A percentile compares a stretch with the other conserved stretches of the same genome.
Conservation (phyloP, 2,888 invertebrate genomes). For the Argyra leucocephala region DNA sequence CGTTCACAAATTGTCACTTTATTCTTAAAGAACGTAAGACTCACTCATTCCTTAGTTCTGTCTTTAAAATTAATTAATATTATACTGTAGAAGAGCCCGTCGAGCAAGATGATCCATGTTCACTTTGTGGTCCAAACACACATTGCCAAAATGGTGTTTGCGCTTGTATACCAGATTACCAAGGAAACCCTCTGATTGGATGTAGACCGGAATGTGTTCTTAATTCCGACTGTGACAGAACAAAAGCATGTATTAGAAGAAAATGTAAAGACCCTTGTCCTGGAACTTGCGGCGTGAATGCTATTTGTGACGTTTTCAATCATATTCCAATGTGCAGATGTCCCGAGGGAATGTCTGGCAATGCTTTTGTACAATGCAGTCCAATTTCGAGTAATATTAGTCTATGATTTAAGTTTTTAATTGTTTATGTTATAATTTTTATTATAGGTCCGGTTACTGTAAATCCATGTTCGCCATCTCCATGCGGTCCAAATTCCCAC, state of each 20-base stretch:
- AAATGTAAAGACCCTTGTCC: conserved; percentile 63
- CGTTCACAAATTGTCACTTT: conserved; percentile 51
- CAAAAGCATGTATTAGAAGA: conserved; percentile 58
- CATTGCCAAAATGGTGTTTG: conserved; percentile 59
- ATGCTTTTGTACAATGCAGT: conserved; percentile 55
- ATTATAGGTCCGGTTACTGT: conserved; percentile 41
- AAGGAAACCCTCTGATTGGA: conserved; percentile 60
- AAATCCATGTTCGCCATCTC: conserved; percentile 59
- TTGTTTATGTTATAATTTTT: conserved; percentile 10
- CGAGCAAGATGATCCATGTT: conserved; percentile 54
- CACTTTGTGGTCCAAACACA: conserved; percentile 70
- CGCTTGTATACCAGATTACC: conserved; percentile 56
- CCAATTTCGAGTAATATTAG: conserved; percentile 33
- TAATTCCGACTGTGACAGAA: conserved; percentile 56
- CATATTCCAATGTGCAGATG: conserved; percentile 72
- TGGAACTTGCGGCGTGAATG: conserved; percentile 56
- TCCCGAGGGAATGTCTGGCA: conserved; percentile 59
- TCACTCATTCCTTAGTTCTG: conserved; percentile 52
- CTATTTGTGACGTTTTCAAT: conserved; percentile 54
- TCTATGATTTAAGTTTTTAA: not conserved
- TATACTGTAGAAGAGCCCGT: conserved; percentile 33
- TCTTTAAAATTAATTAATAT: conserved; percentile 46
- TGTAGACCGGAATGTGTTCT: conserved; percentile 64
- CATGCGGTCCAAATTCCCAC: conserved; percentile 72
- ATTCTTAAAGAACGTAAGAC: conserved; percentile 44